Evolutionary conservation across 2,888 invertebrate species (phyloP).

Genomic region (Amiota minor): DNA sequence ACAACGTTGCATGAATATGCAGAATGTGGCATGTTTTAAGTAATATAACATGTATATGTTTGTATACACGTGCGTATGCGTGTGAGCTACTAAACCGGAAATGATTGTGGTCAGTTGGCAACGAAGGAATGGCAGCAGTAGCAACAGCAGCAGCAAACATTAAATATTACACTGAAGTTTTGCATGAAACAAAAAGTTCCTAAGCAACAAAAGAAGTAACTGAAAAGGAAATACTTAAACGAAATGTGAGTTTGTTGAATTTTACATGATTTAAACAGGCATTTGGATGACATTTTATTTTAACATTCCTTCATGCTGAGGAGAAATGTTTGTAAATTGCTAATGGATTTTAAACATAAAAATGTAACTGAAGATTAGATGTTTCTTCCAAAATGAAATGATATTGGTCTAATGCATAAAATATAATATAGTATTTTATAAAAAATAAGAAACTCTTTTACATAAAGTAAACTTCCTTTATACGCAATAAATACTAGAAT

Average conservation of each 20-base stretch:
- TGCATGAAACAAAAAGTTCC: slow-evolving; percentile 10
- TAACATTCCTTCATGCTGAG: not conserved
- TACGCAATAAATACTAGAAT: no score
- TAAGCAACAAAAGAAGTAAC: slow-evolving; percentile 9
- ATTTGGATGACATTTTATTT: not conserved
- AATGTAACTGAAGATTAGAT: not conserved
- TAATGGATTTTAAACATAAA: slow-evolving; percentile 29
- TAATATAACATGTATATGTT: not conserved
- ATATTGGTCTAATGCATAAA: not conserved
- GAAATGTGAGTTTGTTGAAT: no score
- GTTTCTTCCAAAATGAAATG: not conserved
- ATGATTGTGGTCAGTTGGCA: slow-evolving; percentile 14
- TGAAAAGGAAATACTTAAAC: not conserved
- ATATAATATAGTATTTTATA: not conserved
- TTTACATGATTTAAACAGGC: no score
- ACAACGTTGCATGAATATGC: not conserved
- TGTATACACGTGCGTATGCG: not conserved
- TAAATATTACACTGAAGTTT: not conserved
- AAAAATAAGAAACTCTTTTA: not conserved
- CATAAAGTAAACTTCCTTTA: no score
- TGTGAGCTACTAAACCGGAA: slow-evolving; percentile 6
- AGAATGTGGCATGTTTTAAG: not conserved
- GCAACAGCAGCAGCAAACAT: not conserved
- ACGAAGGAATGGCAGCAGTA: not conserved
- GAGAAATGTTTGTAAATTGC: not conserved